Evolutionary conservation across 2,113 vertebrate genomes (phyloP).

Genomic region (Phocoena sinus): DNA sequence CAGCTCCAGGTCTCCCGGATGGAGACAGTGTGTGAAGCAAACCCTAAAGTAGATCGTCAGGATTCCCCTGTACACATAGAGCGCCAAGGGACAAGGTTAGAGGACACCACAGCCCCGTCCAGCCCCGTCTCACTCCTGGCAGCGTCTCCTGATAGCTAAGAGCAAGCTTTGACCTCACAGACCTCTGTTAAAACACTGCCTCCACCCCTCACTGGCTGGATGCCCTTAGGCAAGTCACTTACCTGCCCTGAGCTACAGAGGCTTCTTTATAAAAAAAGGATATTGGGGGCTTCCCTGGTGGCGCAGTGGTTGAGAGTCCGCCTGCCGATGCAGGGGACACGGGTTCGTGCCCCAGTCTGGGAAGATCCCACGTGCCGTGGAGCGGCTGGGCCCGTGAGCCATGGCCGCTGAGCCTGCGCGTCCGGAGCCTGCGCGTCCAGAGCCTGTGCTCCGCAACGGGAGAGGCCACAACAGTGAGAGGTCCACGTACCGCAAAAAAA

Average conservation of each 20-base stretch:
- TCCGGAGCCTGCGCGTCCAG: no score
- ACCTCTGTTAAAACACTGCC: background rate
- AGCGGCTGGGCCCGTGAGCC: no score
- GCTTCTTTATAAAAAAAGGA: background rate
- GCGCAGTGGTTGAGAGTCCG: no score
- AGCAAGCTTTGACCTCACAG: background rate
- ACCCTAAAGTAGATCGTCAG: no score
- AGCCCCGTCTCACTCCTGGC: accelerated
- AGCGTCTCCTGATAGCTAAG: accelerated
- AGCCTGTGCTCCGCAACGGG: no score
- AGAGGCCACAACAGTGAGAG: no score
- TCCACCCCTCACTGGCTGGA: background rate
- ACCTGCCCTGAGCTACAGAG: background rate
- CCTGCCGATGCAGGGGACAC: no score
- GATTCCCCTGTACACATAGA: accelerated
- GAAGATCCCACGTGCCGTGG: no score
- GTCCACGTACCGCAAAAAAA: background rate
- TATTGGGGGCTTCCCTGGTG: no score
- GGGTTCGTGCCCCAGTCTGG: no score
- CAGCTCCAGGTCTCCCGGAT: background rate
- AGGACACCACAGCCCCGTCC: background rate
- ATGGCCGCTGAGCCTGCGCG: no score
- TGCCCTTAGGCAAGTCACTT: background rate
- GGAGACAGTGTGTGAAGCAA: background rate
- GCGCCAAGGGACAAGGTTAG: accelerated